phyloP scores from a whole-genome alignment of 2,797 vertebrate species.

The Anguilla marmorata region DNA sequence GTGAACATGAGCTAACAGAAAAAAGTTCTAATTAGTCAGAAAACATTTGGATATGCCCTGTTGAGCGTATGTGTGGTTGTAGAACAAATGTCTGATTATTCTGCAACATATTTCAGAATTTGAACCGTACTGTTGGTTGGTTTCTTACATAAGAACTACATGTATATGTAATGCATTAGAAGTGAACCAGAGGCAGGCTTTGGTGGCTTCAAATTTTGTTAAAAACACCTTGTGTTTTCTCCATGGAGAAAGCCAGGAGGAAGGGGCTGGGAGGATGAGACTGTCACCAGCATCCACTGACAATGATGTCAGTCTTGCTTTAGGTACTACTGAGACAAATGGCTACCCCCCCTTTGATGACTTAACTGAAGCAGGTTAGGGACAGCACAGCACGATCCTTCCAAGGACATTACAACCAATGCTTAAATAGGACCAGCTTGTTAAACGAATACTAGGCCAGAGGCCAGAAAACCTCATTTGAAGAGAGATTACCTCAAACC shows the following conservation, averaged over 20 bases:
- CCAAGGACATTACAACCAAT: background rate
- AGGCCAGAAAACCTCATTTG: conserved; percentile 6
- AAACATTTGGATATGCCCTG: too few relatives aligned
- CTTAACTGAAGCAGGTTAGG: conserved; percentile 7
- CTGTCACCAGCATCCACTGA: background rate
- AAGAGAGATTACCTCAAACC: conserved; percentile 7
- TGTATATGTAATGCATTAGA: too few relatives aligned
- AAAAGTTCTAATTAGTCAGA: too few relatives aligned
- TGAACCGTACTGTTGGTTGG: too few relatives aligned
- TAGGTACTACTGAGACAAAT: background rate
- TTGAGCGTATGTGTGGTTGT: too few relatives aligned
- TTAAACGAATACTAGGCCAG: conserved; percentile 12
- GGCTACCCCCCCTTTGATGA: background rate
- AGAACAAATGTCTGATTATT: background rate
- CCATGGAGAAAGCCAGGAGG: background rate
- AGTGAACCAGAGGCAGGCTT: too few relatives aligned
- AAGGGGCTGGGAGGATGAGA: background rate
- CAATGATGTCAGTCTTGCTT: conserved; percentile 18
- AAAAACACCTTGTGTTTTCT: too few relatives aligned
- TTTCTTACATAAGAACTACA: too few relatives aligned
- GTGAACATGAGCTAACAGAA: too few relatives aligned
- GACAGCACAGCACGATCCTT: background rate
- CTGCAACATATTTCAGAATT: too few relatives aligned
- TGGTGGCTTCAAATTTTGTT: too few relatives aligned
- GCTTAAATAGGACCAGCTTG: background rate